These are phyloP conservation scores for Zosterops pallidus DNA, from an alignment of 2,113 vertebrate genomes.

Conservation along the genomic window DNA sequence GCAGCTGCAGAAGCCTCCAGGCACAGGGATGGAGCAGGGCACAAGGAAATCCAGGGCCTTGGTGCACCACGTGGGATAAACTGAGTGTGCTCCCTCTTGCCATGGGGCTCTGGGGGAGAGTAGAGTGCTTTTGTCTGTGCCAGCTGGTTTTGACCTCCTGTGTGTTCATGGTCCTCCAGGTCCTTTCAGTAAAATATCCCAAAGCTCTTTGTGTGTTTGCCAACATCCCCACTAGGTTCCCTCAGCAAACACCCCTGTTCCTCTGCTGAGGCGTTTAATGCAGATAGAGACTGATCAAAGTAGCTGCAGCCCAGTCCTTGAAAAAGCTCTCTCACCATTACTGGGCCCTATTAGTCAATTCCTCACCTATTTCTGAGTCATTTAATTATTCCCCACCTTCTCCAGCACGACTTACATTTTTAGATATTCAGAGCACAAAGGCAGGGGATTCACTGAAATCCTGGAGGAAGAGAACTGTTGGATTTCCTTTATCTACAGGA, in stretches of 20 bases:
- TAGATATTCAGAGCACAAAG: neutral
- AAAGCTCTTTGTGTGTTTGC: neutral
- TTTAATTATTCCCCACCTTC: neutral
- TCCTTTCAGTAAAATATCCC: neutral
- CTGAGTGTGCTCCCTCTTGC: neutral
- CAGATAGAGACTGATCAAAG: neutral
- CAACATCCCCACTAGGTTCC: neutral
- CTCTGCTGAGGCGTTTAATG: neutral
- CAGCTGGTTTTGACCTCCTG: neutral
- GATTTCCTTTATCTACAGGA: slow-evolving; percentile 41
- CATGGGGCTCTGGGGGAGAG: neutral
- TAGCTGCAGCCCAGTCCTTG: neutral
- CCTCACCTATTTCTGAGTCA: neutral
- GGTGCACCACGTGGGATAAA: accelerated
- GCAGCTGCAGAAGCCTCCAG: neutral
- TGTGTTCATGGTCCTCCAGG: neutral
- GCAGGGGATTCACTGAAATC: neutral
- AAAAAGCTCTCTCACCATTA: neutral
- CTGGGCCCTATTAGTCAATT: neutral
- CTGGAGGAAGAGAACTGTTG: neutral
- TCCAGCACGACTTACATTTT: neutral
- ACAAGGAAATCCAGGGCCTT: neutral
- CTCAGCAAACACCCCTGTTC: accelerated
- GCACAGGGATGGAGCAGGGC: neutral
- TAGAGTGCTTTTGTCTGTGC: too few relatives aligned